Conservation (phyloP, 2,888 invertebrate species). For the Cryptocheilus praepositus region DNA sequence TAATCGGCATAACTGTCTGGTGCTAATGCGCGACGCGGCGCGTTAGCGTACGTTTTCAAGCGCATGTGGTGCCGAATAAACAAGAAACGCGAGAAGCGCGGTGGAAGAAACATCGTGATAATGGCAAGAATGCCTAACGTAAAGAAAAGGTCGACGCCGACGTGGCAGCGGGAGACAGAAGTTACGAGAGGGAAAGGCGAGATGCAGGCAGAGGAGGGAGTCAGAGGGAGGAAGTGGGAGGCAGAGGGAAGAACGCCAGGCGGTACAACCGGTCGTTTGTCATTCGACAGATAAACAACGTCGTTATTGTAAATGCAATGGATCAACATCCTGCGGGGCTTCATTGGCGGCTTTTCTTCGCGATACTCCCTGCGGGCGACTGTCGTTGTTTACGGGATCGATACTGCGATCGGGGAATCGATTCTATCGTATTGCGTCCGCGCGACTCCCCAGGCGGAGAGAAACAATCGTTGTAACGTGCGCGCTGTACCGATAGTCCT, state of each 20-base stretch:
- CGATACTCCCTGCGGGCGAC: slow-evolving; percentile 42
- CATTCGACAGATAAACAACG: slow-evolving; percentile 62
- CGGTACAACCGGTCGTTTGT: slow-evolving; percentile 59
- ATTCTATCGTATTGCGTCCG: slow-evolving; percentile 50
- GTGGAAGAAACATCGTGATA: neutral
- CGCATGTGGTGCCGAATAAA: slow-evolving; percentile 43
- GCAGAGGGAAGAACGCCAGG: slow-evolving; percentile 22
- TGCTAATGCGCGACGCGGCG: no score
- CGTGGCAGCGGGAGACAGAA: slow-evolving; percentile 1
- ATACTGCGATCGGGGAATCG: slow-evolving; percentile 53
- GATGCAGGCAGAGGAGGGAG: neutral
- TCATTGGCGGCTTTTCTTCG: slow-evolving; percentile 61
- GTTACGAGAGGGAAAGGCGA: neutral
- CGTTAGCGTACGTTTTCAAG: no score
- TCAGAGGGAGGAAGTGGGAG: slow-evolving; percentile 3
- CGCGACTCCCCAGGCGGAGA: slow-evolving; percentile 45
- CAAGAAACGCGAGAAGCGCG: slow-evolving; percentile 29
- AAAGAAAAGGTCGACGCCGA: neutral
- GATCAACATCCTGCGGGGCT: slow-evolving; percentile 60
- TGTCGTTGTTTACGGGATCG: slow-evolving; percentile 55
- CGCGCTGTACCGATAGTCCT: slow-evolving; percentile 38
- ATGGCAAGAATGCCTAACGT: neutral
- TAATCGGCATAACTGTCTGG: no score
- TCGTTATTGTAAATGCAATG: slow-evolving; percentile 65
- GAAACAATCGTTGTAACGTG: slow-evolving; percentile 58